These are phyloP conservation scores for Drosophila bipectinata DNA, from an alignment of 1,140 invertebrate genomes.

Conservation along the genomic window DNA sequence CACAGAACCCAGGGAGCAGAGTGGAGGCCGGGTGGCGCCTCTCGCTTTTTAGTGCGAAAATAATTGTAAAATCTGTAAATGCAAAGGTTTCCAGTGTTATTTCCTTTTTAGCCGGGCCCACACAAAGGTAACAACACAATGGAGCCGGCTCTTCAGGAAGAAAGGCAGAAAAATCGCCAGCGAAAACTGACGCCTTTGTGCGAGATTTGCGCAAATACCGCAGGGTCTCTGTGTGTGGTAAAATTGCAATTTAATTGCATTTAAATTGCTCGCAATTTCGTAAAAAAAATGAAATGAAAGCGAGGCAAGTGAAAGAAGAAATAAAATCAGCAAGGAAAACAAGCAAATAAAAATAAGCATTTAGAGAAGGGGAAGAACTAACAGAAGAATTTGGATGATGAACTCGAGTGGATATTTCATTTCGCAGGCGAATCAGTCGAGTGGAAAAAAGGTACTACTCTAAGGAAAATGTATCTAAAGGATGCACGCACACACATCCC, in stretches of 20 bases:
- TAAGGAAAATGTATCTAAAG: slow-evolving; percentile 67
- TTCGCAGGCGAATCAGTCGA: slow-evolving; percentile 71
- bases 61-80: slow-evolving; percentile 71
- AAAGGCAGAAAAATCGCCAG: slow-evolving; percentile 22
- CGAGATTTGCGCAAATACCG: slow-evolving; percentile 38
- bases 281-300: slow-evolving; percentile 8
- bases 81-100: slow-evolving; percentile 58
- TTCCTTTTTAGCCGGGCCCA: slow-evolving; percentile 21
- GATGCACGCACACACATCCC: slow-evolving; percentile 28
- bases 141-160: slow-evolving; percentile 18
- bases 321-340: slow-evolving; percentile 46
- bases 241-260: slow-evolving; percentile 81
- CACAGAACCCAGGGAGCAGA: slow-evolving; percentile 23
- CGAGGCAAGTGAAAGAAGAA: not conserved
- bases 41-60: slow-evolving; percentile 77
- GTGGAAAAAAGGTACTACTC: slow-evolving; percentile 67
- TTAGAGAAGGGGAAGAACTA: slow-evolving; percentile 17
- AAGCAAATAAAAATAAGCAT: slow-evolving; percentile 34
- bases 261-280: slow-evolving; percentile 73
- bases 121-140: slow-evolving; percentile 70
- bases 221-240: slow-evolving; percentile 61
- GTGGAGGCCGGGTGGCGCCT: slow-evolving; percentile 2
- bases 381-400: slow-evolving; percentile 13
- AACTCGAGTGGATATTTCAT: slow-evolving; percentile 46
- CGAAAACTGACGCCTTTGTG: slow-evolving; percentile 57